Base-by-base conservation (phyloP, 1,140 invertebrate genomes). In the Drosophila burlai region DNA sequence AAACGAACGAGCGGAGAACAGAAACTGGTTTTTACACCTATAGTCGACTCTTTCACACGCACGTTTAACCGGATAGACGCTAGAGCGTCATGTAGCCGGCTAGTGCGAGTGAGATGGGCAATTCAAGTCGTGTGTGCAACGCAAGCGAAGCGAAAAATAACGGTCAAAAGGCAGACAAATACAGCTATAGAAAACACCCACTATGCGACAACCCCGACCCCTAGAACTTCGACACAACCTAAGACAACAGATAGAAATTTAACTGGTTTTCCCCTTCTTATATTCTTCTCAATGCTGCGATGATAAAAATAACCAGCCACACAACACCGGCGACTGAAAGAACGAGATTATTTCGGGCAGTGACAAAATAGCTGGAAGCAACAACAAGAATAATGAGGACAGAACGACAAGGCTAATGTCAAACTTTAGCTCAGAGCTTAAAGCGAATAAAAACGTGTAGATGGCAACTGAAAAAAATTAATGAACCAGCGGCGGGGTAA, bases 161-260 rank as follows among this genome's bases (percentile, higher is more conserved):
- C 84, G 85, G 85, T 90, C 85, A 73, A 81, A 79, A 55, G 45
- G 26, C 64, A 40, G 54, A 71, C 61, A 65, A 31, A 55, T 21
- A 67, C 66, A 66, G 26, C 11, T 47, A 65, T 40, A 67, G 34
- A 57, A 71, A 57, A 31, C 77, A 83, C 77, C 80, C 80, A 74
- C 76, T 58, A 57, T 71, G 45, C 46, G 45, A 29, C 9, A 24
- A 4, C 31, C 42, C 18, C 29, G 10, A 13, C 21, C 21, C 52
- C 24, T 3, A 36, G 9, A 34, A 52, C 36, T 52, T 50, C 18
- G 36, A 54, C 75, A 74, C 75, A 89, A 81, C 85, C 85, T 76
- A 67, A 87, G 78, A 76, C 85, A 85, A 85, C 75, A 76, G 74
- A 83, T 74, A 87, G 74, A 82, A 83, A 66, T 81, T 46, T 81